Conservation (phyloP, 2,888 invertebrate genomes). For the Orthosia gothica region DNA sequence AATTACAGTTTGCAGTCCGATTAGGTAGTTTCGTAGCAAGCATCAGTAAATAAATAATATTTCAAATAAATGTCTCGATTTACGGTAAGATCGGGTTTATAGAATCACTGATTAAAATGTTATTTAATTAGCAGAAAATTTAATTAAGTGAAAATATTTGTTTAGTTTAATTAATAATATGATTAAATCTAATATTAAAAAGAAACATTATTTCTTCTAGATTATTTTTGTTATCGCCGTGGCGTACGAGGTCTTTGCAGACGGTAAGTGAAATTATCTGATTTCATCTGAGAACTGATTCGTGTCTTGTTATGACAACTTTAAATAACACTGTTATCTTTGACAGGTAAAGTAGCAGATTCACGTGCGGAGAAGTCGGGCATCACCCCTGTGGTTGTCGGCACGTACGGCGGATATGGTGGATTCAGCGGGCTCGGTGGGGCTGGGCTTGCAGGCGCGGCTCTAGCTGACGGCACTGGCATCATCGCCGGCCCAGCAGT, state of each 20-base stretch:
- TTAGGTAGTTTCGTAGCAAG: conserved; percentile 77
- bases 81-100: conserved; percentile 81
- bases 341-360: conserved; percentile 73
- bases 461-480: conserved; percentile 51
- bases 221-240: conserved; percentile 88
- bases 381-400: conserved; percentile 66
- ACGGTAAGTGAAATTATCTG: conserved; percentile 74
- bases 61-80: conserved; percentile 83
- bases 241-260: conserved; percentile 85
- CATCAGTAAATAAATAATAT: conserved; percentile 62
- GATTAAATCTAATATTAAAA: not conserved
- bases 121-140: not conserved
- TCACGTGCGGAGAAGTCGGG: conserved; percentile 79
- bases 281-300: not conserved
- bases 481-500: conserved; percentile 66
- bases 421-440: conserved; percentile 53
- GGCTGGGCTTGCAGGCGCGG: conserved; percentile 56
- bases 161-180: too few species aligned
- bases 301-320: not conserved
- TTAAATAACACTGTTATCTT: not conserved
- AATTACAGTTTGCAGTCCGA: conserved; percentile 81
- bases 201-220: conserved; percentile 72
- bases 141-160: too few species aligned
- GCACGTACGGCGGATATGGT: conserved; percentile 42
- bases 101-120: not conserved